A percentile compares a stretch with the other conserved stretches of the same genome.
Conservation (phyloP, 2,888 invertebrate genomes). For the Altica lythri region DNA sequence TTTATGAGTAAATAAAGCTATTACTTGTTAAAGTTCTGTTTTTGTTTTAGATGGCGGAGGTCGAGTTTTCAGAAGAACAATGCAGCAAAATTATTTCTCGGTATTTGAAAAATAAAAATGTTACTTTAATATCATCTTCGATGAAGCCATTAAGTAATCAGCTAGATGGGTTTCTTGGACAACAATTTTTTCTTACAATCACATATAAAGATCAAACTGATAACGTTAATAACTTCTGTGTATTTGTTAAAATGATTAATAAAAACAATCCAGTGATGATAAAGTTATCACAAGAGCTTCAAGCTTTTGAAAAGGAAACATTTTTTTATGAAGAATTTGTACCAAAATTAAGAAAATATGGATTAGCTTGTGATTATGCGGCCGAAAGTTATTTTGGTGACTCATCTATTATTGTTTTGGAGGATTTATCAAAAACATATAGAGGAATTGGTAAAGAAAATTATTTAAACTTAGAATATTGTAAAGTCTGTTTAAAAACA, state of each 20-base stretch:
- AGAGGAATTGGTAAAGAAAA: slow-evolving; percentile 45
- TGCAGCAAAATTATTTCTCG: slow-evolving; percentile 29
- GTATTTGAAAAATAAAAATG: slow-evolving; percentile 16
- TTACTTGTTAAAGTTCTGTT: too few species aligned
- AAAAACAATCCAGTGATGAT: slow-evolving; percentile 37
- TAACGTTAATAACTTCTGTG: slow-evolving; percentile 21
- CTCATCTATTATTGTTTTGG: slow-evolving; percentile 43
- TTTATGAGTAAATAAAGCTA: too few species aligned
- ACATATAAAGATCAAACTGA: slow-evolving; percentile 26
- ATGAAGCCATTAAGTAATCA: slow-evolving; percentile 32
- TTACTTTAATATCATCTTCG: slow-evolving; percentile 24
- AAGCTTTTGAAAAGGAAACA: slow-evolving; percentile 48
- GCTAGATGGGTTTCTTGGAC: slow-evolving; percentile 41
- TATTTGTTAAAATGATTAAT: slow-evolving; percentile 45
- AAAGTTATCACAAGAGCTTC: slow-evolving; percentile 35
- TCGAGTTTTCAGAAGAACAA: slow-evolving; percentile 25
- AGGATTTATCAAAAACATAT: slow-evolving; percentile 44
- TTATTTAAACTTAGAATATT: slow-evolving; percentile 59
- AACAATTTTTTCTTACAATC: slow-evolving; percentile 38
- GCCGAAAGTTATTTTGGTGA: slow-evolving; percentile 45
- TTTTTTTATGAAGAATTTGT: slow-evolving; percentile 45
- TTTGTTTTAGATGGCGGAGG: slow-evolving; percentile 7
- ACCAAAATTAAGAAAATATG: slow-evolving; percentile 35
- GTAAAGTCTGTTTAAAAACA: slow-evolving; percentile 57
- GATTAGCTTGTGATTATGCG: slow-evolving; percentile 42